phyloP scores from a whole-genome alignment of 2,888 invertebrate genomes.

The Cactoblastis cactorum region DNA sequence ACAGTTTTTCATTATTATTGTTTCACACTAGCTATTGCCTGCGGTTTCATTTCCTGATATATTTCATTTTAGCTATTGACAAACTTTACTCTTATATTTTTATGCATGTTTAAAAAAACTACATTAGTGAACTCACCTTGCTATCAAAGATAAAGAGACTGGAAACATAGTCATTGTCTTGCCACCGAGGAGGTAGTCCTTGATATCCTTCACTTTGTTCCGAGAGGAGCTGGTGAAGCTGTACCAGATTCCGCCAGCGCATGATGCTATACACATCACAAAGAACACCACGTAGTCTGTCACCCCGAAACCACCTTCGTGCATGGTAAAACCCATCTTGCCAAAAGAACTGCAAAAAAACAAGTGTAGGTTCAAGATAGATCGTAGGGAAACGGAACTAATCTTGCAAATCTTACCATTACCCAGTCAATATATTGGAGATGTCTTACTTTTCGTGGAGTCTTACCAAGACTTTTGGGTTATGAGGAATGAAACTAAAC shows the following conservation, averaged over 20 bases:
- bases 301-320: slow-evolving; percentile 59
- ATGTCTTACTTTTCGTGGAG: no score
- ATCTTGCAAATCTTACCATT: no score
- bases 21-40: no score
- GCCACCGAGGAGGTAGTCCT: slow-evolving; percentile 88
- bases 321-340: slow-evolving; percentile 60
- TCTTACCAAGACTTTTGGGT: no score
- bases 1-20: no score
- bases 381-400: no score
- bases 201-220: slow-evolving; percentile 76
- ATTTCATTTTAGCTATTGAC: no score
- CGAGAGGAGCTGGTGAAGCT: slow-evolving; percentile 75
- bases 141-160: slow-evolving; percentile 91
- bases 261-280: slow-evolving; percentile 84
- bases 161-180: slow-evolving; percentile 87
- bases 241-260: slow-evolving; percentile 87
- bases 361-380: no score
- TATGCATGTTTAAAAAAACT: neutral
- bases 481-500: no score
- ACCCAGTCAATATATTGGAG: no score
- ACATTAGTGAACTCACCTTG: slow-evolving; percentile 87
- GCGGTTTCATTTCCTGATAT: no score
- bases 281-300: slow-evolving; percentile 84
- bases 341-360: slow-evolving; percentile 21
- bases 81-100: no score